Evolutionary conservation across 2,888 invertebrate species (phyloP), one percentile per base, ranked within the genome.

Genomic region (Pyrrhia umbra): DNA sequence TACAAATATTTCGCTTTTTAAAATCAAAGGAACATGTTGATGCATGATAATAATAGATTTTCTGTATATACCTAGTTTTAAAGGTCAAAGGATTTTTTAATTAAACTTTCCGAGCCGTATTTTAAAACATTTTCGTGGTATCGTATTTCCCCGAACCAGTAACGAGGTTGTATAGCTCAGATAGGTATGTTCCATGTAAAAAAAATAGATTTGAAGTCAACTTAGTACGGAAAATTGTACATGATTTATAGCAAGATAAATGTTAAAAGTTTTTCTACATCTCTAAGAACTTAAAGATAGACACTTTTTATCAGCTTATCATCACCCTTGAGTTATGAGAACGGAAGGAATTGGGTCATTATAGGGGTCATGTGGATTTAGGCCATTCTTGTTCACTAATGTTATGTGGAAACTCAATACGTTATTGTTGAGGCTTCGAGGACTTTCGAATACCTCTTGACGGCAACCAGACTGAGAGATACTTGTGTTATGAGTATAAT

Each of bases 351-450:
- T 74, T 67, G 61, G 71, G 71, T 74, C 71, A 63, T 68, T 72
- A 56, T 51, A 34, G 16, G 55, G 75, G 51, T 58, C 55, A 39
- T 68, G 71, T 72, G 27, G 57, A 74, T 72, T 74, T 62, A 74
- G 71, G 71, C 16, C 50, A 68, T 55, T 63, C 75, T 72, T 61
- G 43, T 56, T 51, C 57, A 55, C 68, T 72, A 63, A 72, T 72
- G 71, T 74, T 51, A 68, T 74, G 52, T 61, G 50, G 71, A 37
- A 74, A 74, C 69, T 55, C 75, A 55, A 74, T 72, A 72, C 43
- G 58, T 74, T 63, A 68, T 68, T 72, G 69, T 72, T 54, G 46
- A 18, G 54, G 21, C 39, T 47, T 68, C n/a, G 34, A 34, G 34
- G 34, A 34, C 34, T 34, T 58, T 58, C 51, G 50, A 63, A 58